phyloP scores from a whole-genome alignment of 2,113 vertebrate species.

The Cyanoderma ruficeps region DNA sequence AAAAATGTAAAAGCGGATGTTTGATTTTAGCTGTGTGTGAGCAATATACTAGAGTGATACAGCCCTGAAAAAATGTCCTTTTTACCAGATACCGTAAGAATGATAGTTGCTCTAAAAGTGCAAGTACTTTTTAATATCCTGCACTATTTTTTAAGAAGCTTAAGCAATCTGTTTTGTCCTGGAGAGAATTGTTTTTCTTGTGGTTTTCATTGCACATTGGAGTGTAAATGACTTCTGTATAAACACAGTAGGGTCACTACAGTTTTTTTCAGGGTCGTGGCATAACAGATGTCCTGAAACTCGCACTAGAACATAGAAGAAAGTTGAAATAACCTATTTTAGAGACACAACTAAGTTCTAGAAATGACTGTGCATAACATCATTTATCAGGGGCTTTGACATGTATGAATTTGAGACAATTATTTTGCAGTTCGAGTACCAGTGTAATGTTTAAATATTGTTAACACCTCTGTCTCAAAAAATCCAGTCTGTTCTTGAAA shows the following conservation, averaged over 20 bases:
- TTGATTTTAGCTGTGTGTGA: not conserved
- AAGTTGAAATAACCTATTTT: not conserved
- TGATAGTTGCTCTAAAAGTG: not conserved
- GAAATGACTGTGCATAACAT: not conserved
- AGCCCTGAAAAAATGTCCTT: not conserved
- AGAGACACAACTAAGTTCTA: not conserved
- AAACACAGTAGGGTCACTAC: not conserved
- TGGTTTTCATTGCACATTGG: not conserved
- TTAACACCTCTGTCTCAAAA: not conserved
- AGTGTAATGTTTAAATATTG: not conserved
- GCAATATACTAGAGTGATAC: not conserved
- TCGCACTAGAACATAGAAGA: not conserved
- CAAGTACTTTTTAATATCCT: not conserved
- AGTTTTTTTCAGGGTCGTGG: not conserved
- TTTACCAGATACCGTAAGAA: not conserved
- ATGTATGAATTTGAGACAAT: not conserved
- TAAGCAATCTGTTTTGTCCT: not conserved
- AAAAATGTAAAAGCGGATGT: not conserved
- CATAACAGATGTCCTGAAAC: not conserved
- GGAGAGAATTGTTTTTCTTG: not conserved
- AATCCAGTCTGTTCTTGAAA: not conserved
- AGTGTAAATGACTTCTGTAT: not conserved
- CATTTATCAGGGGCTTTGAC: not conserved
- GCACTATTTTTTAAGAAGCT: not conserved
- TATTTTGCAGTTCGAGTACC: not conserved